Conservation (phyloP, 2,797 vertebrate genomes). For the Discoglossus pictus region DNA sequence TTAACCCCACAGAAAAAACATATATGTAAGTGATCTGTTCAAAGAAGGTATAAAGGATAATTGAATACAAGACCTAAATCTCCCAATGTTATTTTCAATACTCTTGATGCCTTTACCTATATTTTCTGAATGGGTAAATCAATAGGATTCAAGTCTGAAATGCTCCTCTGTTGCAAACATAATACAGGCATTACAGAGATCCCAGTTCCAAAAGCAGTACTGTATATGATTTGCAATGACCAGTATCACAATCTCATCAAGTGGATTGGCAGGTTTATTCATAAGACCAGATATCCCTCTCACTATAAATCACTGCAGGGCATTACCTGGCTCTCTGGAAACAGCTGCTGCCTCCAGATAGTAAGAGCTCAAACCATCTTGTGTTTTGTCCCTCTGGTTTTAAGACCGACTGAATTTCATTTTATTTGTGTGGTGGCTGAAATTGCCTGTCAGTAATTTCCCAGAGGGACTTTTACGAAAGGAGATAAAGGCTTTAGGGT, state of each 20-base stretch:
- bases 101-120: too few species aligned
- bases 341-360: conserved; percentile 44
- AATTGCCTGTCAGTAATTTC: conserved; percentile 45
- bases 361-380: conserved; percentile 9
- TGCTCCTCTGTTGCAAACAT: conserved; percentile 24
- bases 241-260: conserved; percentile 23
- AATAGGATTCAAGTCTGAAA: too few species aligned
- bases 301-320: conserved; percentile 32
- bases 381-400: conserved; percentile 32
- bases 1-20: too few species aligned
- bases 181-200: conserved; percentile 26
- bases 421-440: conserved; percentile 21
- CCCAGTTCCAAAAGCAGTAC: neutral
- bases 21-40: too few species aligned
- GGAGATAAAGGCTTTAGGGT: conserved; percentile 47
- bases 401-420: conserved; percentile 29
- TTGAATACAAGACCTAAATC: too few species aligned
- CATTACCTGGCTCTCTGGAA: conserved; percentile 30
- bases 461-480: conserved; percentile 40
- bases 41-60: too few species aligned
- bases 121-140: too few species aligned
- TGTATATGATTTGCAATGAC: conserved; percentile 14
- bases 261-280: conserved; percentile 37
- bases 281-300: conserved; percentile 37
- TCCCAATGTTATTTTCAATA: too few species aligned